Base-by-base conservation (phyloP, 2,797 vertebrate species). In the Cirrhinus molitorella region DNA sequence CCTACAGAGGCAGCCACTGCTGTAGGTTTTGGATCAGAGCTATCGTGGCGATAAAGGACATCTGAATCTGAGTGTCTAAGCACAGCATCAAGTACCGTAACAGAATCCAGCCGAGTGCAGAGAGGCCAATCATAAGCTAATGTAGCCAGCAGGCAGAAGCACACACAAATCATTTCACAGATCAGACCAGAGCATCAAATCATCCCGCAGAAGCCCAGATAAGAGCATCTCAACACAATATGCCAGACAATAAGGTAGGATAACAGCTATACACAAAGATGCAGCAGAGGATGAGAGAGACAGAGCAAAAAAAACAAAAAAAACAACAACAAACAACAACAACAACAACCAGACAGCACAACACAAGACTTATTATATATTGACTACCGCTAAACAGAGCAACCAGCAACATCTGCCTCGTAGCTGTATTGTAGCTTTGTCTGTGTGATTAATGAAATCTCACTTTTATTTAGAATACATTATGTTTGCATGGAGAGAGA, bases 141-240 rank as follows among this genome's bases (percentile, higher is more conserved):
- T 66, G 49, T 28, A 66, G 37, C 45, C 45, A 21, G 61, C 34
- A n/a, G 73, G 25, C 49, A 61, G 74, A 19, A 70, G 21, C 51
- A 51, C 74, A 49, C 40, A 80, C 53, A 23, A 70, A 83, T 83
- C 51, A 78, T 70, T 83, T 61, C 65, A 40, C 66, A 59, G 81
- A 83, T 83, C 81, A 77, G 63, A 70, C 51, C 37, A 75, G 53
- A 71, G 67, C 67, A 75, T 53, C 80, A 75, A 74, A 82, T 83
- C 63, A 77, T 57, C 65, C 61, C 5, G 25, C 63, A 76, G 45
- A 77, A 70, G 53, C 82, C 37, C 53, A 49, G 74, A 83, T 83
- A 70, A 47, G 19, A 67, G 34, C 72, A 51, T 71, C 65, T 83
- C 74, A 70, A 61, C 40, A 59, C 73, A 83, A 83, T 70, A 76